Base-by-base conservation (phyloP, 2,113 vertebrate genomes). In the Lepisosteus oculatus region DNA sequence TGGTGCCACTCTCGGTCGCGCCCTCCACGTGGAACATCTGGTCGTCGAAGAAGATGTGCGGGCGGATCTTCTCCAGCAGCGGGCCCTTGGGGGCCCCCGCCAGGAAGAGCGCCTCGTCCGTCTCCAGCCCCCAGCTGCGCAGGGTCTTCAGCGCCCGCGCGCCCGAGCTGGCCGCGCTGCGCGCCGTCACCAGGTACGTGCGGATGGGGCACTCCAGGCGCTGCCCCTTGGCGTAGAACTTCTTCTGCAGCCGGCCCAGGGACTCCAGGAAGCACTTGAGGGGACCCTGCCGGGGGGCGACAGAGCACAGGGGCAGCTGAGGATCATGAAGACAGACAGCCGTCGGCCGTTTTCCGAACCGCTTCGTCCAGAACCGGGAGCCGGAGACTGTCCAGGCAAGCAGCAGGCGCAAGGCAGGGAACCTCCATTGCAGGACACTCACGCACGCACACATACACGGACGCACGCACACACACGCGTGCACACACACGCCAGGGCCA, bases 1-100 rank as follows among this genome's bases (percentile, higher is more conserved):
- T 87, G 0, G 96, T 94, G 73, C 97, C 97, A 86, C 95, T 77
- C 81, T 96, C 94, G 54, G 95, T 91, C 9, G 97, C 96, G 0
- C 97, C 96, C 29, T 97, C 93, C 81, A 98, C 93, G 0, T 99
- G 97, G 83, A 97, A 97, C 95, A 98, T 97, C 89, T 98, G 96
- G 84, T 98, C 97, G 0, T 99, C 97, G 0, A 98, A 99, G 88
- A 97, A 99, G 83, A 99, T 96, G 72, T 98, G 97, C 0, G 96
- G 96, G 2, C 94, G 86, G 78, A 99, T 98, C 85, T 96, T 98
- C 78, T 92, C 94, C 0, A 99, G 90, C 83, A 98, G 90, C 0
- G 97, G 96, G 0, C 95, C 97, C 73, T 98, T 99, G 76, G 96
- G 95, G 0, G 95, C 95, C 1, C 96, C 96, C 0, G 96, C 97